Evolutionary conservation across 1,140 invertebrate genomes (phyloP), one percentile per base, ranked within the genome.

Genomic region (Drosophila ficusphila): DNA sequence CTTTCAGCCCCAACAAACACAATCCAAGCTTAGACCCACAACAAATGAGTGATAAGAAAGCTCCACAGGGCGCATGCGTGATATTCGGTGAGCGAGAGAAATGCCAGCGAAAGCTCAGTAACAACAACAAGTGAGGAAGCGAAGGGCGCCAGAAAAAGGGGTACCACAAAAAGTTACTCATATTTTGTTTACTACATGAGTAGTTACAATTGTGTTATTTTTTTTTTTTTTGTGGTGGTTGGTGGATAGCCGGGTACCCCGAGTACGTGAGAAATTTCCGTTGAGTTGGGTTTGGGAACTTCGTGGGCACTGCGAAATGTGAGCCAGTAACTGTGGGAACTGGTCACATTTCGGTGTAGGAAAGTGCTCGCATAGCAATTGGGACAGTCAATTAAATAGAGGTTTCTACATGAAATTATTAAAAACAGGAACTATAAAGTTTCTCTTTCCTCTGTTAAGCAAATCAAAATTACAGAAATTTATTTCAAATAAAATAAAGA

Each of bases 41-140:
- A 44, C 25, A 29, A 46, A 54, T 11, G 36, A 33, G 52, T 88
- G 82, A 86, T 86, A 86, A 86, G 77, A 78, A 86, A 86, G 82
- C 70, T 78, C 54, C 33, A 48, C 46, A 46, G 4, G 52, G 69
- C 82, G 82, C 81, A 82, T 82, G 77, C 62, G 39, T 75, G 47
- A 64, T 57, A 42, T 58, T 53, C 53, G 2, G 14, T 61, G 60
- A 54, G 68, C 27, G 46, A 47, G 33, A 21, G 41, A 34, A 39
- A 57, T 11, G 9, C 0, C 27, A 51, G 60, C 27, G 14, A 67
- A 67, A 53, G 61, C 61, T 61, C 14, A 42, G 25, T 25, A 62
- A 62, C 56, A 64, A 64, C 39, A 61, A 36, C 60, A 61, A 61
- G 34, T 61, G 25, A 39, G 11, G 54, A 2, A 14, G 7, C 21